Conservation (phyloP, 2,113 vertebrate genomes). For the Loxodonta africana region DNA sequence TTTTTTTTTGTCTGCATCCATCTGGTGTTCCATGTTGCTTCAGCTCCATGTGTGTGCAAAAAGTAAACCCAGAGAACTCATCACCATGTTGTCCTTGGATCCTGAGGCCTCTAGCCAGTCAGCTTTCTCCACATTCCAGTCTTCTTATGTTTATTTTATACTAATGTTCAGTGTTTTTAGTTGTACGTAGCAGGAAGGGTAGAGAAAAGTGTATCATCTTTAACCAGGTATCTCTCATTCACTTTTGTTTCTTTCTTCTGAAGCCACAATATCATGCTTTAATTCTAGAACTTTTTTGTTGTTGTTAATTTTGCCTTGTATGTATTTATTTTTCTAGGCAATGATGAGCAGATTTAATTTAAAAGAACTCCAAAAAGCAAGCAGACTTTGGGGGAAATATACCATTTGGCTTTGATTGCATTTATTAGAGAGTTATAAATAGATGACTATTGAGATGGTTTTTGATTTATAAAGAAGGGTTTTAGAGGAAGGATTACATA, state of each 20-base stretch:
- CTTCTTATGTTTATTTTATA: neutral
- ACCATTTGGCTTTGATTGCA: neutral
- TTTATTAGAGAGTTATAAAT: neutral
- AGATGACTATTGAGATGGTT: neutral
- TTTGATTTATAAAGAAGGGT: slow-evolving; percentile 22
- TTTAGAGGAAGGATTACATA: neutral
- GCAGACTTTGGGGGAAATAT: neutral
- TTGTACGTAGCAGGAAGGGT: neutral
- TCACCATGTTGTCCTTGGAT: neutral
- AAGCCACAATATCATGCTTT: neutral
- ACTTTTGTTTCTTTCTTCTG: neutral
- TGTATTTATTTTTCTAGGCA: neutral
- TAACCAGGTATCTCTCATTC: neutral
- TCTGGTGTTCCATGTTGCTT: neutral
- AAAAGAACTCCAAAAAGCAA: slow-evolving; percentile 18
- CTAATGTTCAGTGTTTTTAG: neutral
- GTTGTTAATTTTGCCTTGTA: neutral
- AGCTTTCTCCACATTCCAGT: neutral
- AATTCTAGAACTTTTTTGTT: slow-evolving; percentile 5
- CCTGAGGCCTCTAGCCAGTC: neutral
- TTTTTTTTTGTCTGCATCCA: neutral
- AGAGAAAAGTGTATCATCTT: neutral
- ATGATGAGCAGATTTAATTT: neutral
- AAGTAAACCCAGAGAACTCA: neutral
- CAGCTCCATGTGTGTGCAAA: neutral